phyloP scores from a whole-genome alignment of 2,888 invertebrate genomes.

The Sinopyrophorus schimmeli region DNA sequence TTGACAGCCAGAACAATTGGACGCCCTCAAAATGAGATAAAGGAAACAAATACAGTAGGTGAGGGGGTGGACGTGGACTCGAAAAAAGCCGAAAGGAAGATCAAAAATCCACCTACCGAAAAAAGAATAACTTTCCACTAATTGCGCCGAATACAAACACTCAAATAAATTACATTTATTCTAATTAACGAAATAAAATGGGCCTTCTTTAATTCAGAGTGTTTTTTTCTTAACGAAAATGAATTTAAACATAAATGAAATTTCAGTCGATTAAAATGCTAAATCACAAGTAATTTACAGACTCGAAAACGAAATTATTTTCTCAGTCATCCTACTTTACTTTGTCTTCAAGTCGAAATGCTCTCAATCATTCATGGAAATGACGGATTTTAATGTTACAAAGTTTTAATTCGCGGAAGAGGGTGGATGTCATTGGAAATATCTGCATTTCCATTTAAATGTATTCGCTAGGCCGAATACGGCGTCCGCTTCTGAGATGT shows the following conservation, averaged over 20 bases:
- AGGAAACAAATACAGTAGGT: slow-evolving; percentile 55
- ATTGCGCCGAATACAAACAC: slow-evolving; percentile 12
- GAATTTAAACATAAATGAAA: slow-evolving; percentile 47
- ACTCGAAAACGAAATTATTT: slow-evolving; percentile 52
- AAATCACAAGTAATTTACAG: slow-evolving; percentile 51
- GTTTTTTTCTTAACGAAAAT: slow-evolving; percentile 2
- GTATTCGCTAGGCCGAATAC: slow-evolving; percentile 47
- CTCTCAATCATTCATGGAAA: slow-evolving; percentile 57
- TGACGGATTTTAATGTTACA: slow-evolving; percentile 56
- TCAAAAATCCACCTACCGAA: slow-evolving; percentile 29
- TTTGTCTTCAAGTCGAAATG: slow-evolving; percentile 52
- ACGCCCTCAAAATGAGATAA: slow-evolving; percentile 50
- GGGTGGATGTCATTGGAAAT: slow-evolving; percentile 51
- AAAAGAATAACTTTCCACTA: slow-evolving; percentile 12
- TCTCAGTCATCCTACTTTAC: slow-evolving; percentile 45
- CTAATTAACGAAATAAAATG: no score
- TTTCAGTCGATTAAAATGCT: slow-evolving; percentile 51
- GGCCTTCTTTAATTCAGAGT: no score
- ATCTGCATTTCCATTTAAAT: slow-evolving; percentile 56
- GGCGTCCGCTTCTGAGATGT: slow-evolving; percentile 41
- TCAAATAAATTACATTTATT: no score
- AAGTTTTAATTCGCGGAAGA: slow-evolving; percentile 52
- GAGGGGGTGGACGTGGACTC: slow-evolving; percentile 31
- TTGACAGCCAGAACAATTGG: slow-evolving; percentile 60
- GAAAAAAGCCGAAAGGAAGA: slow-evolving; percentile 27